A percentile compares a stretch with the other conserved stretches of the same genome.
These are phyloP conservation scores for Cheumatopsyche charites DNA, from an alignment of 1,140 invertebrate species.

Conservation along the genomic window DNA sequence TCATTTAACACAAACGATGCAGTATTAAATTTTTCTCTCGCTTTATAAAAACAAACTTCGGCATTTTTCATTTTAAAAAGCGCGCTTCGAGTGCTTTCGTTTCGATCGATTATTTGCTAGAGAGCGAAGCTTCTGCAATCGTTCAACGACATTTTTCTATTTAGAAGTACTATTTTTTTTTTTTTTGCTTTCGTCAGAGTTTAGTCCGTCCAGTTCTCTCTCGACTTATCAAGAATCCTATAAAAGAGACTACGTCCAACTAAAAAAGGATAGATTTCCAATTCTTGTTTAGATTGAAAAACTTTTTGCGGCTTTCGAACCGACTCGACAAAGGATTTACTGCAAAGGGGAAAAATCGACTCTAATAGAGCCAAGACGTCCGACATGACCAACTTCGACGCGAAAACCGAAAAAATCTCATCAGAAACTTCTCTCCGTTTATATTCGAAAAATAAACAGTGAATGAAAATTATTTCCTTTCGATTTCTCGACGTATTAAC, in stretches of 20 bases:
- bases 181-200: not conserved
- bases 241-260: constrained; percentile 17
- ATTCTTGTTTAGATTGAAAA: constrained; percentile 36
- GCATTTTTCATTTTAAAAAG: too few relatives aligned
- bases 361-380: constrained; percentile 4
- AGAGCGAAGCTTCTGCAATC: not conserved
- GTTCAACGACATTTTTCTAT: constrained; percentile 9
- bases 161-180: not conserved
- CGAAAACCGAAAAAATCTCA: too few relatives aligned
- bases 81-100: too few relatives aligned
- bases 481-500: too few relatives aligned
- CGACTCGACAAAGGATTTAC: constrained; percentile 25
- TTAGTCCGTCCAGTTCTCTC: not conserved
- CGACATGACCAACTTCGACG: not conserved
- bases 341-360: constrained; percentile 19
- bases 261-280: constrained; percentile 33
- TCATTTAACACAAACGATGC: too few relatives aligned
- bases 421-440: too few relatives aligned
- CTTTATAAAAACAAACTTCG: too few relatives aligned
- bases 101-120: not conserved
- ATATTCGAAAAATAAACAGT: too few relatives aligned
- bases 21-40: too few relatives aligned
- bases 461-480: too few relatives aligned
- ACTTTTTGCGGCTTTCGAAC: constrained; percentile 33
- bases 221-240: constrained; percentile 19